These are phyloP conservation scores for Helicoverpa zea DNA, from an alignment of 1,140 invertebrate species.

Conservation along the genomic window DNA sequence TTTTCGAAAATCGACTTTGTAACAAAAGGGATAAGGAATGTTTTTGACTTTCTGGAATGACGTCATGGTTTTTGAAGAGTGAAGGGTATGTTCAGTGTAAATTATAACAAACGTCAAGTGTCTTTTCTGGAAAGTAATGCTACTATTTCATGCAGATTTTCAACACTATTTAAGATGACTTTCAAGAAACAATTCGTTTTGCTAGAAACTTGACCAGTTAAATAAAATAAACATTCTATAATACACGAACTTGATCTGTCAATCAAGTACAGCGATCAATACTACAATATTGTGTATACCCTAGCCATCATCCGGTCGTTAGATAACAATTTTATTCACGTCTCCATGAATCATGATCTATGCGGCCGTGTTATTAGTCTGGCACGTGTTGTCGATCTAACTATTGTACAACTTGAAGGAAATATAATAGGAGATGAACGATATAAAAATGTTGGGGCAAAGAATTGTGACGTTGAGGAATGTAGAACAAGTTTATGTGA, in stretches of 20 bases:
- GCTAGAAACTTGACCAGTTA: too few relatives aligned
- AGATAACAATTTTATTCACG: conserved; percentile 39
- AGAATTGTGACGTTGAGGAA: background rate
- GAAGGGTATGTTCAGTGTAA: too few relatives aligned
- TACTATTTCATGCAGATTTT: too few relatives aligned
- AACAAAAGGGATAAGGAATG: too few relatives aligned
- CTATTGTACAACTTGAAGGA: background rate
- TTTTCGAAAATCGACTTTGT: background rate
- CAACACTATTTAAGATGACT: too few relatives aligned
- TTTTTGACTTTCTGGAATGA: too few relatives aligned
- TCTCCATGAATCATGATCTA: conserved; percentile 45
- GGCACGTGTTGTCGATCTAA: conserved; percentile 19
- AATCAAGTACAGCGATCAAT: background rate
- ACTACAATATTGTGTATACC: background rate
- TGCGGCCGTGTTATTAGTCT: conserved; percentile 1
- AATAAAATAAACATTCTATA: background rate
- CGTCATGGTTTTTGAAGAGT: too few relatives aligned
- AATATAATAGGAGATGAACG: background rate
- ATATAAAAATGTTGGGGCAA: background rate
- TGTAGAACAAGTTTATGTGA: background rate
- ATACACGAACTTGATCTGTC: background rate
- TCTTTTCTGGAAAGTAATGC: too few relatives aligned
- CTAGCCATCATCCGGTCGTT: conserved; percentile 13
- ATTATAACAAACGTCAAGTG: too few relatives aligned
- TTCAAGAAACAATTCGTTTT: too few relatives aligned